A percentile compares a stretch with the other conserved stretches of the same genome.
Evolutionary conservation across 2,113 vertebrate genomes (phyloP).

Genomic region (Upupa epops): DNA sequence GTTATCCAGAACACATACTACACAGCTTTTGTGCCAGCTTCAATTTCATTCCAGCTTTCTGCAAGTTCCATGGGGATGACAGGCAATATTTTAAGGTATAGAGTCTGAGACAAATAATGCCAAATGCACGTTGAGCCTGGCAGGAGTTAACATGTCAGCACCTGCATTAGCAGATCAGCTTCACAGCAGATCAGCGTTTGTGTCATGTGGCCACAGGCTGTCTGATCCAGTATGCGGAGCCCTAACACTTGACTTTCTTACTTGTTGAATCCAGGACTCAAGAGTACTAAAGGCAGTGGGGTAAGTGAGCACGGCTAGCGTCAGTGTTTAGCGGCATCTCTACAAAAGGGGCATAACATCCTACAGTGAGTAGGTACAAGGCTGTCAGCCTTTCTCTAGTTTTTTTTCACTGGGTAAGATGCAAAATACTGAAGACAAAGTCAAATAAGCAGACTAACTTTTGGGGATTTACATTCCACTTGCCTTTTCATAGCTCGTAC

Average conservation of each 20-base stretch:
- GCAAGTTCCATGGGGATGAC: not conserved
- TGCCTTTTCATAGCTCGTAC: not conserved
- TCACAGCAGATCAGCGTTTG: conserved; percentile 20
- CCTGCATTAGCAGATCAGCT: conserved; percentile 44
- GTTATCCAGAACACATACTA: not conserved
- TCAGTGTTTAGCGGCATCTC: not conserved
- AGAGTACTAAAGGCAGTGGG: not conserved
- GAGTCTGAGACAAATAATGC: conserved; percentile 50
- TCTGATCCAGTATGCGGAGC: not conserved
- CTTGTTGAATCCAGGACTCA: conserved; percentile 26
- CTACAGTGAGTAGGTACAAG: not conserved
- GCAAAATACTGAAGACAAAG: not conserved
- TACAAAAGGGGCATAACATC: not conserved
- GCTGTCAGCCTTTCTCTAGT: not conserved
- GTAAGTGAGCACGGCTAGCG: not conserved
- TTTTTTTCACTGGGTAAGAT: not conserved
- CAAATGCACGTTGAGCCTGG: conserved; percentile 3
- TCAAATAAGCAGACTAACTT: not conserved
- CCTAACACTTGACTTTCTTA: not conserved
- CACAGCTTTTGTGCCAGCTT: conserved; percentile 28
- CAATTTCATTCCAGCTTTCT: conserved; percentile 34
- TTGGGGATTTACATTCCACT: not conserved
- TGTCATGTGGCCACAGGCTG: conserved; percentile 2
- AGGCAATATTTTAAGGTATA: conserved; percentile 50
- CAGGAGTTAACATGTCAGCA: conserved; percentile 45